Evolutionary conservation across 2,113 vertebrate genomes (phyloP).

Genomic region (Paradisaea rubra): DNA sequence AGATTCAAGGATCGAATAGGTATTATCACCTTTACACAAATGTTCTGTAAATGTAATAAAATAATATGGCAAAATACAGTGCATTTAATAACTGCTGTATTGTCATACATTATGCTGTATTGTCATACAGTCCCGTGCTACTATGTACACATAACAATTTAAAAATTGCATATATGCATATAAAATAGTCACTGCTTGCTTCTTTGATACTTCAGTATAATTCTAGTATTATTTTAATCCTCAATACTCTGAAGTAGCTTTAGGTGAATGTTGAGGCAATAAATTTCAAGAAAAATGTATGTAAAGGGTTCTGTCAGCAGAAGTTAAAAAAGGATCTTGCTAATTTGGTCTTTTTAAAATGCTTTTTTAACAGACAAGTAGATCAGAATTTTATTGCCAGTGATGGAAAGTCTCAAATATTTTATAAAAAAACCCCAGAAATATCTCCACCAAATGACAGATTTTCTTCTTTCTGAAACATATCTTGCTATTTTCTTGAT

Average conservation of each 20-base stretch:
- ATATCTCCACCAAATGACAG: background rate
- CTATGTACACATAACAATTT: background rate
- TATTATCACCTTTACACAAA: background rate
- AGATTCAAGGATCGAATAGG: background rate
- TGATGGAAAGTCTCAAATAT: background rate
- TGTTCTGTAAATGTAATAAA: background rate
- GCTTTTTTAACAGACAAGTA: background rate
- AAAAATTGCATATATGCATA: background rate
- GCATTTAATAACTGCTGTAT: background rate
- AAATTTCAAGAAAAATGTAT: background rate
- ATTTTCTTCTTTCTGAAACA: background rate
- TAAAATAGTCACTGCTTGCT: background rate
- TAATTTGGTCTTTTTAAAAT: background rate
- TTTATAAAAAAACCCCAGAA: background rate
- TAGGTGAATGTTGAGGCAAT: background rate
- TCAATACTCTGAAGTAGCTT: background rate
- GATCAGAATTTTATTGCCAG: background rate
- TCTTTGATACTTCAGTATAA: background rate
- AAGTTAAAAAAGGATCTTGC: background rate
- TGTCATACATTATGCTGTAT: background rate
- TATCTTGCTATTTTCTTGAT: background rate
- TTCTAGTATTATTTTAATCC: background rate
- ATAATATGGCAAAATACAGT: background rate
- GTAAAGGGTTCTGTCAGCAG: background rate
- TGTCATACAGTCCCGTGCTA: background rate